Evolutionary conservation across 1,140 invertebrate genomes (phyloP), one percentile per base, ranked within the genome.

Genomic region (Nomia melanderi): DNA sequence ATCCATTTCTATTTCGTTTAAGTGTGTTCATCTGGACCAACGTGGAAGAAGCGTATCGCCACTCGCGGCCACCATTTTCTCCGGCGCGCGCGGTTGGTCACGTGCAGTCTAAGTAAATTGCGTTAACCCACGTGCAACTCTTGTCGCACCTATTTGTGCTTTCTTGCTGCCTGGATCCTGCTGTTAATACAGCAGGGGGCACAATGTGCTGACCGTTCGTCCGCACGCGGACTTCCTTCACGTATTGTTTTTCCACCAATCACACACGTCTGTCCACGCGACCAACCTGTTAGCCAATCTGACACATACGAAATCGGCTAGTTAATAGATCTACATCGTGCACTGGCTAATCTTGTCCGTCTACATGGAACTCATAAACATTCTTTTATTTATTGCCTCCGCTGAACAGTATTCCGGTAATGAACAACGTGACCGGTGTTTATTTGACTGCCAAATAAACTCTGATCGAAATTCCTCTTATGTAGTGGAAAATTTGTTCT

Each of bases 221-320:
- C 11, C 9, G 9, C 11, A 6, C 25, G 25, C 25, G 53, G 36
- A 70, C 57, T 70, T 57, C 25, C 66, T 33, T 70, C 66, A 70
- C 66, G 66, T 70, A 70, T 57, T 70, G 66, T 70, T 70, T 70
- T 70, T 57, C 36, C 66, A 33, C 66, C 66, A 57, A 70, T 59
- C 53, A 53, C 33, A 20, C n/a, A 33, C 66, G n/a, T 25, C 39
- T 57, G 25, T n/a, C 17, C 9, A 17, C 11, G n/a, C 25, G 29
- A 14, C 23, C 25, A 50, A n/a, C n/a, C n/a, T n/a, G n/a, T n/a
- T n/a, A 11, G 14, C 9, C 53, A 70, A 70, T 57, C 25, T 39
- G 53, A 70, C 66, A 70, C 66, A 53, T 70, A 70, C 33, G 1
- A 14, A 69, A 70, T 53, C 17, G 12, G 2, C 31, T 11, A 17